Base-by-base conservation (phyloP, 2,888 invertebrate genomes). In the Conops quadrifasciatus region DNA sequence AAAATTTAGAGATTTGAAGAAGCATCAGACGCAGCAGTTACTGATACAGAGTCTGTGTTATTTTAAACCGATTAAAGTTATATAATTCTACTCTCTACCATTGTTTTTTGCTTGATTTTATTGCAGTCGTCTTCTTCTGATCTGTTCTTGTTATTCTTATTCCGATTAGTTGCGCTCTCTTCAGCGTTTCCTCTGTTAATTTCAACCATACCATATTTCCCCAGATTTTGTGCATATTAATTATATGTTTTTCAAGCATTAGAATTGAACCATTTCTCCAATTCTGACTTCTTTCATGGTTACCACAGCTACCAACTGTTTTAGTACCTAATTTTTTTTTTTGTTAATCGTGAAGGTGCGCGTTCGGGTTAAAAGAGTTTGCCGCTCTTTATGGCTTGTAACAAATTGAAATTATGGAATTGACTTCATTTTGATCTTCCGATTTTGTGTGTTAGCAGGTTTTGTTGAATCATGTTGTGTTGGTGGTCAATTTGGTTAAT, bases 351-450 rank as follows among this genome's bases (percentile, higher is more conserved):
- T 49, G 49, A 49, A n/a, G 16, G 2, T 9, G 16, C 26, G 26
- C 13, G 28, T 26, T 36, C 36, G 36, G 36, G 36, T 58, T 28
- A 2, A 28, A 28, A 53, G 21, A 24, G 28, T 4, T 58, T 58
- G 58, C 58, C 58, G 58, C 58, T 26, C 15, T 58, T 58, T 58
- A 58, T 58, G 21, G 58, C 26, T 58, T 58, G 58, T 58, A 58
- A 58, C 58, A 16, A 58, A 58, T 58, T 58, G 1, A 36, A 36
- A 36, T 36, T 36, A 36, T 36, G 4, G 36, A 36, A 36, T 36
- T 36, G 36, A 36, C 36, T 36, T 36, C 4, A 36, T 36, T 36
- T 36, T 9, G 36, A 36, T 36, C 36, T 36, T 36, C 9, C 9
- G 9, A 36, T 36, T 9, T 4, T 36, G n/a, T 36, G 5, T 9